Evolutionary conservation across 2,113 vertebrate species (phyloP), one percentile per base, ranked within the genome.

Genomic region (Gambusia affinis): DNA sequence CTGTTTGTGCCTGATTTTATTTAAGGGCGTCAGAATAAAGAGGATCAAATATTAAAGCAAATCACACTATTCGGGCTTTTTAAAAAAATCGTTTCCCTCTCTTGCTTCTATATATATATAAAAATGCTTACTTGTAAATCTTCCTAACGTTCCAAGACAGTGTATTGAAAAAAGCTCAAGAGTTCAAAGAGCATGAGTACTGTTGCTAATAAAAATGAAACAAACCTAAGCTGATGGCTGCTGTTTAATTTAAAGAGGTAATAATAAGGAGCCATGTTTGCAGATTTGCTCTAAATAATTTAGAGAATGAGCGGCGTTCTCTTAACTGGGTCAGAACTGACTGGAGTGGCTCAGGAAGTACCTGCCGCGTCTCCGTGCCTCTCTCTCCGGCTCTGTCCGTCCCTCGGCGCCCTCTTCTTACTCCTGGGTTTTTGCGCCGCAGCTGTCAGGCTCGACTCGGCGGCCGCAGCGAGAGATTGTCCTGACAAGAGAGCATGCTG

Each of bases 331-430:
- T 51, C n/a, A 54, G 22, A 72, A 72, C 0, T 72, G 12, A 37
- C 33, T 35, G 17, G 31, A 28, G 57, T 65, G 42, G 2, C n/a
- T 70, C 39, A n/a, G 29, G 24, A 6, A 39, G 39, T 78, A 97
- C 97, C 97, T 92, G 95, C 95, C 27, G 51, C 24, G 10, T 83
- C 90, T 73, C 84, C 88, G 70, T 81, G 88, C 1, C 70, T 81
- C 66, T 97, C 97, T 85, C 91, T 84, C 61, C 91, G 93, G 73
- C 93, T 94, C 44, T 91, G 95, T 80, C 89, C 88, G 39, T 95
- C 93, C 89, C 95, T 97, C 14, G 85, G 75, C 19, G 88, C 75
- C 91, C 96, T 97, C 82, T 91, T 96, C 90, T 94, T 94, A 73
- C 82, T 80, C 81, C 93, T 94, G 73, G 93, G 92, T 73, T 91